Evolutionary conservation across 1,140 invertebrate genomes (phyloP), one percentile per base, ranked within the genome.

Genomic region (Rhagoletis pomonella): DNA sequence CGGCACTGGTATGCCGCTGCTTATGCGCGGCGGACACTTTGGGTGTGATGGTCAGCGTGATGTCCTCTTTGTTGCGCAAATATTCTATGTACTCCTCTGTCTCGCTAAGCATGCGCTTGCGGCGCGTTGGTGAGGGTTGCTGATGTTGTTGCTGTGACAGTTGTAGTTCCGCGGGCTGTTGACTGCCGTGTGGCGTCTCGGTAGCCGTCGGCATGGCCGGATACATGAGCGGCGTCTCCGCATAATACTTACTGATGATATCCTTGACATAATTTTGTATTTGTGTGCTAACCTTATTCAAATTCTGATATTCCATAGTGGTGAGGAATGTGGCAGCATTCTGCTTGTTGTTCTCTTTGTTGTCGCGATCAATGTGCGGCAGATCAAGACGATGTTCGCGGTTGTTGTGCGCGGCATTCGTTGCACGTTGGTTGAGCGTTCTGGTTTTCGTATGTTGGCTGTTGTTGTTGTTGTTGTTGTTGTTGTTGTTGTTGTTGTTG

Each of bases 181-280:
- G 67, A 3, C 73, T 65, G 59, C 90, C 90, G 85, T 92, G 91
- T 0, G 89, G 89, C 4, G 3, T 42, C n/a, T 87, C 62, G 2
- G 90, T 91, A n/a, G 91, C 89, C 84, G 90, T 91, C 44, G 91
- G 91, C 89, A 92, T 85, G 3, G 90, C 91, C 87, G 62, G 90
- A 90, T 84, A 88, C 88, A 92, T 89, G 1, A 91, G 86, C 42
- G 91, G 91, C 65, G 90, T 91, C 64, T 93, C 92, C 9, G 91
- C 89, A 89, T 93, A 93, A 81, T 93, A 93, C 89, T 93, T 93
- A 87, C 90, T 93, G 10, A 93, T 93, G 44, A 93, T 93, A 89
- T 92, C 91, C 87, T 93, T 93, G 88, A 93, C 91, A 89, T 93
- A 93, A 88, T 93, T 93, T 85, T 93, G 92, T 89, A 93, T 91